A percentile compares a stretch with the other conserved stretches of the same genome.
phyloP scores from a whole-genome alignment of 2,888 invertebrate species.

The Crepidodera aurea region DNA sequence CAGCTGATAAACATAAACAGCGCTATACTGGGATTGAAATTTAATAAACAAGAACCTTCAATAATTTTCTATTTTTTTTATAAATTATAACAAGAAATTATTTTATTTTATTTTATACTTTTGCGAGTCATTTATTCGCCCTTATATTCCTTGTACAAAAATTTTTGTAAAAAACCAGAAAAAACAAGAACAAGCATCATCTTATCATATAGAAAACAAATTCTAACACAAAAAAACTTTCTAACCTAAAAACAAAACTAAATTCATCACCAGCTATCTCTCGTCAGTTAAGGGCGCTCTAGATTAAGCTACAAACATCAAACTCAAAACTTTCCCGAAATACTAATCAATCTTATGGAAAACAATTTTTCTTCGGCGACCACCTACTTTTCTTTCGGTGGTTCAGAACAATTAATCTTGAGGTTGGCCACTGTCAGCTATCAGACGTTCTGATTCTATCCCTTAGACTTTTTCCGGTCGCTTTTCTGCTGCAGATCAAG shows the following conservation, averaged over 20 bases:
- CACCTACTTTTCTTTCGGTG: conserved; percentile 24
- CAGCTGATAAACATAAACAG: too few species aligned
- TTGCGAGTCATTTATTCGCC: too few species aligned
- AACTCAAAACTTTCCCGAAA: conserved; percentile 31
- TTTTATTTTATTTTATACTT: too few species aligned
- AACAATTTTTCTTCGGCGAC: conserved; percentile 33
- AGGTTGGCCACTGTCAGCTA: conserved; percentile 46
- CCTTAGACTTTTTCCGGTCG: conserved; percentile 28
- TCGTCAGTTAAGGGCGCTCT: conserved; percentile 11
- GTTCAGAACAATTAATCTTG: conserved; percentile 45
- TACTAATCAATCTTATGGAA: conserved; percentile 38
- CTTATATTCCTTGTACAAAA: too few species aligned
- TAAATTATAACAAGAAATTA: too few species aligned
- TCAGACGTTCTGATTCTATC: conserved; percentile 44
- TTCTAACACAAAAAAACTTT: too few species aligned
- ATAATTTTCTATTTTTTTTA: too few species aligned
- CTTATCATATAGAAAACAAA: too few species aligned
- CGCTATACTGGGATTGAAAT: too few species aligned
- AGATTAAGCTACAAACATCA: conserved; percentile 25
- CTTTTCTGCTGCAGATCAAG: conserved; percentile 27
- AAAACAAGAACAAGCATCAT: too few species aligned
- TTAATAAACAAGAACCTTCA: too few species aligned
- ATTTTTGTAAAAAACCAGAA: too few species aligned
- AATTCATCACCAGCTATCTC: conserved; percentile 15
- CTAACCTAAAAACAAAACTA: conserved; percentile 5